Evolutionary conservation across 2,888 invertebrate species (phyloP), one percentile per base, ranked within the genome.

Genomic region (Drosophila pseudotalamancana): DNA sequence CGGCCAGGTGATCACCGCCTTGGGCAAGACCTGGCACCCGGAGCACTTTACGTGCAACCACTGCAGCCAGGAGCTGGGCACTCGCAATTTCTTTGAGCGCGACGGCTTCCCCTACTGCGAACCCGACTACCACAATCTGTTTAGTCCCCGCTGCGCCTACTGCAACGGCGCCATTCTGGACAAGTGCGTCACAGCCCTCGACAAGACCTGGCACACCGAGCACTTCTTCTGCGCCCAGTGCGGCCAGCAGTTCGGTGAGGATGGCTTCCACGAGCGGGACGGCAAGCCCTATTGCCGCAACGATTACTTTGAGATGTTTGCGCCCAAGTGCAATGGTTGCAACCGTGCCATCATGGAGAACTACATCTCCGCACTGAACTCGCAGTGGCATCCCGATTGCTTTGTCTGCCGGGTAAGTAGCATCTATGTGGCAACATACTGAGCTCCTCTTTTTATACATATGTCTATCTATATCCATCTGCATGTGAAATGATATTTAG

Each of bases 141-240:
- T 99, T 93, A 99, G 99, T 82, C 99, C 99, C 14, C 94, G 98
- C 90, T 99, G 99, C 93, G 98, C 98, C 79, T 98, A 99, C 92
- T 99, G 99, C 93, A 98, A 98, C 92, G 98, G 98, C 77, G 98
- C 99, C 45, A 99, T 99, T 91, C 94, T 99, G 90, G 99, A 99
- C 98, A 98, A 99, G 97, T 99, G 99, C 93, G 97, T 99, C 69
- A 98, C 98, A 1, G 99, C 99, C 8, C 92, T 99, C 91, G 98
- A 98, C 91, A 97, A 97, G 92, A 98, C 98, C 75, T 99, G 98
- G 98, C 99, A 99, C 91, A 98, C 98, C 88, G 99, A 99, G 91
- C 99, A 99, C 92, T 99, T 99, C 94, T 97, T 98, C 93, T 99
- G 99, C 92, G 97, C 97, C 71, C 97, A 98, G 90, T 99, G 99